Conservation (phyloP, 2,797 vertebrate genomes). For the Megaceryle alcyon region DNA sequence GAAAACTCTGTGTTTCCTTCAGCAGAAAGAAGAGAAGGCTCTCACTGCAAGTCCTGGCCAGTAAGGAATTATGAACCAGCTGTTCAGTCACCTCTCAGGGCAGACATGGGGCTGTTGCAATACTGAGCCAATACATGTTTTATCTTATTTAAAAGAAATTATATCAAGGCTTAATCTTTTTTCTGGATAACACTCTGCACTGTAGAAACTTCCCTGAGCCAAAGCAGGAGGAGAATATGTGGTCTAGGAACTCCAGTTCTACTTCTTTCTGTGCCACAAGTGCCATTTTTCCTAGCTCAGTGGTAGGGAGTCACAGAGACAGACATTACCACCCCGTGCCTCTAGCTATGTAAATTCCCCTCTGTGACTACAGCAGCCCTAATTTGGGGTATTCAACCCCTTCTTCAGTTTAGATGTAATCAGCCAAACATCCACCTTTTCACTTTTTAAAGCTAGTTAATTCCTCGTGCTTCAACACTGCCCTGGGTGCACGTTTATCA, state of each 20-base stretch:
- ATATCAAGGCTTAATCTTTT: background rate
- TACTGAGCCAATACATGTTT: background rate
- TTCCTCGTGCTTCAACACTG: background rate
- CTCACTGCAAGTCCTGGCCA: slow-evolving; percentile 1
- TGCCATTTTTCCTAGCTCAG: background rate
- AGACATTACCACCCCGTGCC: background rate
- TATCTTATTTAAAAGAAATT: background rate
- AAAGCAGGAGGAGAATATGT: background rate
- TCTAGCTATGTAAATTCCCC: background rate
- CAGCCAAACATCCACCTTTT: background rate
- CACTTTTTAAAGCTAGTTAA: background rate
- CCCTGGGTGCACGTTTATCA: accelerated
- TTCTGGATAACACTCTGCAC: background rate
- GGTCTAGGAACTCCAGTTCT: background rate
- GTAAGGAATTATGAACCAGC: slow-evolving; percentile 13
- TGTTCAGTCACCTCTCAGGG: background rate
- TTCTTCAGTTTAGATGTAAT: background rate
- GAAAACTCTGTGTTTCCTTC: background rate
- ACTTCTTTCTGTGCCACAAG: background rate
- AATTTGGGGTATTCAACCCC: background rate
- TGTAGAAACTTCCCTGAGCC: background rate
- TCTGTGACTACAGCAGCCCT: background rate
- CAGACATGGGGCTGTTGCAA: background rate
- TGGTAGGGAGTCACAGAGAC: background rate
- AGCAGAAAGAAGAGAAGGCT: background rate